Conservation (phyloP, 2,113 vertebrate genomes). For the Cygnus atratus region DNA sequence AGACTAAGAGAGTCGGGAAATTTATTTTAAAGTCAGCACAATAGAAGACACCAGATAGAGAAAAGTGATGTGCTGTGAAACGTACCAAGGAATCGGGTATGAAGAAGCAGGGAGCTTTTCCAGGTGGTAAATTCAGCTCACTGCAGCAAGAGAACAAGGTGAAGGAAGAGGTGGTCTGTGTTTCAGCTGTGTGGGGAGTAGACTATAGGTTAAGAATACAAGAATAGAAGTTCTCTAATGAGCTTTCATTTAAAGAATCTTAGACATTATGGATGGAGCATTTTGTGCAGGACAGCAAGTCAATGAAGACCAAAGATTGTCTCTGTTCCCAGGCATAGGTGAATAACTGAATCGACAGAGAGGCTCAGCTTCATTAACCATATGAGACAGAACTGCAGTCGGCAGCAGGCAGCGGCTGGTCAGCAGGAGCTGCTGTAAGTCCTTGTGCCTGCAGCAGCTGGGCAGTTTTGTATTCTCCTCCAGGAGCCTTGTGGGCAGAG, state of each 20-base stretch:
- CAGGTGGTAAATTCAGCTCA: background rate
- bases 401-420: background rate
- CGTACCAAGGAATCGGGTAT: background rate
- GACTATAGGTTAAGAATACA: background rate
- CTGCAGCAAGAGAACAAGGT: background rate
- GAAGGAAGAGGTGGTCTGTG: background rate
- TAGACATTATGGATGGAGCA: background rate
- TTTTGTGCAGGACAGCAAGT: background rate
- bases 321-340: background rate
- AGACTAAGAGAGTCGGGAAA: background rate
- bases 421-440: background rate
- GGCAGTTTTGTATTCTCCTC: background rate
- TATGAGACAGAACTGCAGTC: background rate
- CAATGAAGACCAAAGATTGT: background rate
- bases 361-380: background rate
- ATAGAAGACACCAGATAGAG: background rate
- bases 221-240: background rate
- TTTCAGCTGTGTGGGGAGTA: background rate
- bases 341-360: background rate
- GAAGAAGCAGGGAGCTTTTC: background rate
- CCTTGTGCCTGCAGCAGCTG: background rate
- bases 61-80: background rate
- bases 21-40: background rate
- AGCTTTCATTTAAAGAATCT: background rate
- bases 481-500: background rate